Evolutionary conservation across 2,113 vertebrate genomes (phyloP), one percentile per base, ranked within the genome.

Genomic region (Sinocyclocheilus anshuiensis): DNA sequence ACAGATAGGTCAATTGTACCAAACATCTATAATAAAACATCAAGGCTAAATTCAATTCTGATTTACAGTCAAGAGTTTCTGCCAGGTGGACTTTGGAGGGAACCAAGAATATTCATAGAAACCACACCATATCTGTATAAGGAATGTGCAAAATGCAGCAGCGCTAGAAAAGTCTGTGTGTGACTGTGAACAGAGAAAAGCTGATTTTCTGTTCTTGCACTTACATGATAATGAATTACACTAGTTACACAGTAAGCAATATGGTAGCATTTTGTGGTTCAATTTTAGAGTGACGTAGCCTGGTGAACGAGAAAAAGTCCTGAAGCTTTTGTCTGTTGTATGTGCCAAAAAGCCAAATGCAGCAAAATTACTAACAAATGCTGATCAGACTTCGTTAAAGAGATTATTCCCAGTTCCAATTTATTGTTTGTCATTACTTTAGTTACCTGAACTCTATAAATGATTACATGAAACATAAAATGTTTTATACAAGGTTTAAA

Each of bases 311-410:
- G 33, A 72, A 45, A 74, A 86, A 9, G 57, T 85, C 84, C 57
- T 67, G 29, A 77, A 83, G 77, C 69, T 76, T 55, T 22, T 55
- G 55, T 79, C 4, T 61, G 29, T 59, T 86, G 50, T 39, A 57
- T 48, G 57, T 81, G 86, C 78, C 33, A 85, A 83, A 86, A 85
- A 81, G 85, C 87, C 81, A 87, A 72, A 22, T 33, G 81, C 80
- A 71, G 33, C 76, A 6, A 89, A 90, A 90, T 87, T 88, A 83
- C 83, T 84, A 81, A 16, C 85, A 89, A 90, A 89, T 82, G 80
- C 77, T 90, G 82, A 89, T 86, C 45, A 86, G 82, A 74, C 76
- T 74, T 42, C 48, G 87, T 83, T 86, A 86, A 78, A 89, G 53
- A 84, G 84, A 86, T 75, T 20, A 82, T 89, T 89, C 86, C 83